A percentile compares a stretch with the other conserved stretches of the same genome.
Evolutionary conservation across 2,888 invertebrate genomes (phyloP).

Genomic region (Trichacis sp.): DNA sequence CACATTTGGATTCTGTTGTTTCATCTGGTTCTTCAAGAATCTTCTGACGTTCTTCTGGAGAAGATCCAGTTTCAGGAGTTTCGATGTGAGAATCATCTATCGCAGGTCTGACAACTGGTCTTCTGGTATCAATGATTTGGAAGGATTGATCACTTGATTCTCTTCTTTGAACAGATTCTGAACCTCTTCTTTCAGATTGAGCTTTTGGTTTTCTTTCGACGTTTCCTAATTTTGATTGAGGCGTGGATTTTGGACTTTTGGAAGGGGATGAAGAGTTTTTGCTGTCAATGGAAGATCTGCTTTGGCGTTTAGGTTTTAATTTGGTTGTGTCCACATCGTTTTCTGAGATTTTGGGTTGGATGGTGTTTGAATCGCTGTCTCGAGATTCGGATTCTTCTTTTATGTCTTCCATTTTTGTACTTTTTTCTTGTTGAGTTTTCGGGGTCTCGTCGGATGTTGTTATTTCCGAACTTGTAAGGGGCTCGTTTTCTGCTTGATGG

Average conservation of each 20-base stretch:
- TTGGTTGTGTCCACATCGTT: constrained; percentile 1
- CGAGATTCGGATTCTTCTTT: constrained; percentile 18
- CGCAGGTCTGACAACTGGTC: constrained; percentile 8
- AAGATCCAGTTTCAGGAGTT: not conserved
- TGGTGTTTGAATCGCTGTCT: constrained; percentile 11
- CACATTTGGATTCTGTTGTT: not conserved
- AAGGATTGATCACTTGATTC: constrained; percentile 29
- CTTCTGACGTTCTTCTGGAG: constrained; percentile 16
- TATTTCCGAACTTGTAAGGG: constrained; percentile 18
- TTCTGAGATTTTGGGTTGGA: constrained; percentile 2
- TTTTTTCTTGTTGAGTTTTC: constrained; percentile 5
- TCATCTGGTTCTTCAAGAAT: not conserved
- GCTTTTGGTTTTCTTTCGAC: constrained; percentile 5
- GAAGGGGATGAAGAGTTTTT: constrained; percentile 10
- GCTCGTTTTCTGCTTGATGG: constrained; percentile 10
- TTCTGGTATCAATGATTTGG: constrained; percentile 32
- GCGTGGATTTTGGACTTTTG: constrained; percentile 21
- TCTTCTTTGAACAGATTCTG: constrained; percentile 7
- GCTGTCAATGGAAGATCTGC: constrained; percentile 18
- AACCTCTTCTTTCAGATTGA: constrained; percentile 14
- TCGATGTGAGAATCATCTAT: constrained; percentile 5
- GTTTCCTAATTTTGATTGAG: not conserved
- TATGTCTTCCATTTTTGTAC: constrained; percentile 22
- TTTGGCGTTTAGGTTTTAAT: constrained; percentile 17
- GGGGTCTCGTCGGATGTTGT: not conserved